Conservation (phyloP, 2,113 vertebrate species). For the Sturnus vulgaris region DNA sequence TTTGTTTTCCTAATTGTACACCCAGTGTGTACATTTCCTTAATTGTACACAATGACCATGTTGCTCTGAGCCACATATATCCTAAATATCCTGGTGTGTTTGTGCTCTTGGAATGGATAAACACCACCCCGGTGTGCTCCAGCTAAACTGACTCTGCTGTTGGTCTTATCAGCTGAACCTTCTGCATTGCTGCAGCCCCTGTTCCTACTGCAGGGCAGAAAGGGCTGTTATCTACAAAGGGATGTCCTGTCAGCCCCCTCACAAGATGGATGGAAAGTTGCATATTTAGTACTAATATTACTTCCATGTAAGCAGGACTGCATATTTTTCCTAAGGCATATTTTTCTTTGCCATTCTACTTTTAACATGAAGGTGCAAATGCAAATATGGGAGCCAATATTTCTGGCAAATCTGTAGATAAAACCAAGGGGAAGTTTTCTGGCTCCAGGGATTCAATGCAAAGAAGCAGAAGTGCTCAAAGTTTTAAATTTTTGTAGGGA, state of each 20-base stretch:
- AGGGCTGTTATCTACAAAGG: background rate
- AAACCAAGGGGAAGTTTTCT: background rate
- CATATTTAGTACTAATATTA: background rate
- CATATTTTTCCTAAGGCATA: background rate
- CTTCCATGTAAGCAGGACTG: background rate
- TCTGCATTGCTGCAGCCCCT: background rate
- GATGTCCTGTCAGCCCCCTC: background rate
- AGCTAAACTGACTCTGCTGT: background rate
- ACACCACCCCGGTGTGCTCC: background rate
- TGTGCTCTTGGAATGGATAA: background rate
- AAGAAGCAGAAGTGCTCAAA: background rate
- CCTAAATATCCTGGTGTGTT: background rate
- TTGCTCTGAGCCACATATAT: background rate
- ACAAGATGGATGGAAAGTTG: background rate
- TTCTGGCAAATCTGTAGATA: background rate
- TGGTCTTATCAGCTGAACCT: background rate
- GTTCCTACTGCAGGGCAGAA: background rate
- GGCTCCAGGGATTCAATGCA: background rate
- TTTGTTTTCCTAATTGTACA: background rate
- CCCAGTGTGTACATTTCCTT: background rate
- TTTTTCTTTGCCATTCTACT: background rate
- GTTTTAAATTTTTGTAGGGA: background rate
- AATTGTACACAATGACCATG: background rate
- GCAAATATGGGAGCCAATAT: background rate
- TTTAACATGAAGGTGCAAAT: background rate